phyloP scores from a whole-genome alignment of 2,888 invertebrate genomes.

The Noctua janthe region DNA sequence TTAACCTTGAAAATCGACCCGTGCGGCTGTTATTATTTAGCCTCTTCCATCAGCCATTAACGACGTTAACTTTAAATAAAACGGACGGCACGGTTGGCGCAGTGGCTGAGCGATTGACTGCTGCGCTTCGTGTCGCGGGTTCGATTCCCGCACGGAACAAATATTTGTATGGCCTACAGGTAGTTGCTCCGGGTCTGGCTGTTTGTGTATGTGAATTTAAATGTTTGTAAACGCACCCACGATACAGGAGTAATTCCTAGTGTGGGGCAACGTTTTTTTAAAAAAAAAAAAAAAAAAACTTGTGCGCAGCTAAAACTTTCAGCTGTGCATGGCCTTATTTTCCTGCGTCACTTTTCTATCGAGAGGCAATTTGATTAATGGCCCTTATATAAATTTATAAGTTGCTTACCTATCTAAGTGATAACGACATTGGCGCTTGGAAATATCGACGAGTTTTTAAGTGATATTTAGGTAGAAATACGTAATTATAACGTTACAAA shows the following conservation, averaged over 20 bases:
- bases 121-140: too few relatives aligned
- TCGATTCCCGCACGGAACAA: too few relatives aligned
- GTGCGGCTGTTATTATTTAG: neutral
- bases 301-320: neutral
- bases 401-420: slow-evolving; percentile 14
- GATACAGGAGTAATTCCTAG: too few relatives aligned
- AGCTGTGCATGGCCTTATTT: slow-evolving; percentile 14
- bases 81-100: too few relatives aligned
- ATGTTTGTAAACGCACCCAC: too few relatives aligned
- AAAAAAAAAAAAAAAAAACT: too few relatives aligned
- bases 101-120: too few relatives aligned
- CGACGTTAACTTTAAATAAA: too few relatives aligned
- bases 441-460: slow-evolving; percentile 24
- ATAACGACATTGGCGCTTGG: slow-evolving; percentile 8
- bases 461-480: slow-evolving; percentile 19
- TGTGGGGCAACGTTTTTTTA: too few relatives aligned
- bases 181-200: too few relatives aligned
- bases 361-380: slow-evolving; percentile 39
- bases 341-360: slow-evolving; percentile 15
- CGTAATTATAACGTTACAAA: neutral
- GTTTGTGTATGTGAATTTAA: too few relatives aligned
- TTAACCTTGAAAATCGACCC: neutral
- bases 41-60: neutral
- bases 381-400: neutral
- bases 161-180: too few relatives aligned